These are phyloP conservation scores for Mnemiopsis leidyi DNA, from an alignment of 37 sponge, comb jelly and placozoan genomes.

Conservation along the genomic window DNA sequence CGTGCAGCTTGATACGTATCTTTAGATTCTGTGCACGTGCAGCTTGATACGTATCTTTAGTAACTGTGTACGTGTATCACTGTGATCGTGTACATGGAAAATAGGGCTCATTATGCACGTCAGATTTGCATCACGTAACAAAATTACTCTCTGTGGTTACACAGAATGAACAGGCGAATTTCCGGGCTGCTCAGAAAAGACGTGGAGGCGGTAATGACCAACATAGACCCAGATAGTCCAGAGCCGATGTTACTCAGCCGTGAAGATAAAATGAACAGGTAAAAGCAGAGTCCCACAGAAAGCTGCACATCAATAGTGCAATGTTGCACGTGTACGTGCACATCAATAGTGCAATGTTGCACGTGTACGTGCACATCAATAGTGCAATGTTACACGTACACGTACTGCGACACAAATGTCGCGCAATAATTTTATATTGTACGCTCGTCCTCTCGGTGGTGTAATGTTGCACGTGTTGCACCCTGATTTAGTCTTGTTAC, in stretches of 20 bases:
- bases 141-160: neutral
- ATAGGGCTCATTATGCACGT: no score
- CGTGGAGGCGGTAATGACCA: neutral
- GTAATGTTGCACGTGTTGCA: no score
- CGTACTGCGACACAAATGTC: no score
- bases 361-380: neutral
- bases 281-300: neutral
- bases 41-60: no score
- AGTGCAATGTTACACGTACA: neutral
- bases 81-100: no score
- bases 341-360: neutral
- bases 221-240: neutral
- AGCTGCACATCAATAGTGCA: neutral
- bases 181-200: neutral
- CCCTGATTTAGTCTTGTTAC: no score
- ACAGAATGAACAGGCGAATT: conserved; percentile 23
- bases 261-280: neutral
- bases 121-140: neutral
- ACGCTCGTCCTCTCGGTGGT: no score
- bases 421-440: no score
- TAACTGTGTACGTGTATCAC: no score
- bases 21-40: no score
- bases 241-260: neutral
- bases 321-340: neutral
- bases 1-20: no score